Conservation (phyloP, 53 echinoderm and acorn worm genomes). For the Echinarachnius parma region DNA sequence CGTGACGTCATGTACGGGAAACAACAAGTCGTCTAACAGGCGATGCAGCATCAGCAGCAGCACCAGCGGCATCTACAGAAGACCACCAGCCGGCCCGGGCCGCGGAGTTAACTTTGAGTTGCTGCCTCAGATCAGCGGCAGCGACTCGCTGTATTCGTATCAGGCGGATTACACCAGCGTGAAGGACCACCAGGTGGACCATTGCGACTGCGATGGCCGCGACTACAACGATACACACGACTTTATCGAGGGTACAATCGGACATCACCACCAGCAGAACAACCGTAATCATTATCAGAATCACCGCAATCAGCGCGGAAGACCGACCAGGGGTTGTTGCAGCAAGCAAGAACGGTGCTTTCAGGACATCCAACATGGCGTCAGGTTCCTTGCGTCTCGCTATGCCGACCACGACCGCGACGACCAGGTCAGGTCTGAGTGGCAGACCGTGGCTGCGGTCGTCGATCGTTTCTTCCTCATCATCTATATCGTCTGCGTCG, state of each 20-base stretch:
- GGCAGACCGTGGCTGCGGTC: slow-evolving; percentile 92
- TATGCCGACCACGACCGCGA: slow-evolving; percentile 76
- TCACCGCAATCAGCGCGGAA: not conserved
- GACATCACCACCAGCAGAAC: not conserved
- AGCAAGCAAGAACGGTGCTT: slow-evolving; percentile 31
- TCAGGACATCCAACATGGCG: slow-evolving; percentile 43
- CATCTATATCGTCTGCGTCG: slow-evolving; percentile 79
- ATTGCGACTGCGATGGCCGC: not conserved
- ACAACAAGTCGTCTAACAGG: slow-evolving; percentile 24
- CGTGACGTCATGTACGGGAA: too few species aligned
- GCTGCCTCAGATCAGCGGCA: slow-evolving; percentile 49
- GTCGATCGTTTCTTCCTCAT: slow-evolving; percentile 93
- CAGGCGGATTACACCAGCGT: slow-evolving; percentile 7
- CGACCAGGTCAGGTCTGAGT: slow-evolving; percentile 75
- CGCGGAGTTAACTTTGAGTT: slow-evolving; percentile 64
- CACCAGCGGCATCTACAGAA: slow-evolving; percentile 16
- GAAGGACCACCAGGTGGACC: slow-evolving; percentile 17
- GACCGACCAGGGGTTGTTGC: not conserved
- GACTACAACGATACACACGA: not conserved
- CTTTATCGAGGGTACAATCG: not conserved
- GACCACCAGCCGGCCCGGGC: slow-evolving; percentile 15
- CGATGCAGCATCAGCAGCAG: not conserved
- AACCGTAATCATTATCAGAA: too few species aligned
- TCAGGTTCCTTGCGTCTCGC: slow-evolving; percentile 72
- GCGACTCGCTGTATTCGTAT: not conserved